These are phyloP conservation scores for Polyergus mexicanus DNA, from an alignment of 1,140 invertebrate genomes.

Conservation along the genomic window DNA sequence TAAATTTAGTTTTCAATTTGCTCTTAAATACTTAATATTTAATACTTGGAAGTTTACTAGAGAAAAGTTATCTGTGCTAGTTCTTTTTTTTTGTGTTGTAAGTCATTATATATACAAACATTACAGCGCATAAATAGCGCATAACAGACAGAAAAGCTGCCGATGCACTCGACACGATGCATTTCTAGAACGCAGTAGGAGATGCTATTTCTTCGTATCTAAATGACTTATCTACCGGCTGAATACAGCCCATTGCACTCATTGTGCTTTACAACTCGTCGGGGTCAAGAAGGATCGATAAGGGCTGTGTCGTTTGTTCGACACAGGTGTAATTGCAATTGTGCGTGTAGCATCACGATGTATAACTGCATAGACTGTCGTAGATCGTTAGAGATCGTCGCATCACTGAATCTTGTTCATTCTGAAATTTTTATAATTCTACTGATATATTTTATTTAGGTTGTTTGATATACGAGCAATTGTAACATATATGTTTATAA, in stretches of 20 bases:
- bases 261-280: slow-evolving; percentile 51
- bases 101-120: neutral
- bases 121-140: slow-evolving; percentile 7
- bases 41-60: no score
- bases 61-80: neutral
- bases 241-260: slow-evolving; percentile 51
- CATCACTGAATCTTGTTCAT: neutral
- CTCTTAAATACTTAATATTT: neutral
- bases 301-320: slow-evolving; percentile 57
- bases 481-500: neutral
- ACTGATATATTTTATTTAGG: neutral
- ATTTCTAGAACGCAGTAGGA: slow-evolving; percentile 45
- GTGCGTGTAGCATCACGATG: slow-evolving; percentile 37
- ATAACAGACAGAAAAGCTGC: slow-evolving; percentile 13
- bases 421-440: neutral
- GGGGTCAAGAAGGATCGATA: slow-evolving; percentile 52
- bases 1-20: neutral
- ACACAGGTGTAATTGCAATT: slow-evolving; percentile 54
- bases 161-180: slow-evolving; percentile 30
- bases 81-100: neutral
- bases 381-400: neutral
- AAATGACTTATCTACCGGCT: slow-evolving; percentile 66
- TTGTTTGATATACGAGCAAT: neutral
- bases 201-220: slow-evolving; percentile 67
- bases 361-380: neutral